A percentile compares a stretch with the other conserved stretches of the same genome.
These are phyloP conservation scores for Morone saxatilis DNA, from an alignment of 2,113 vertebrate species.

Conservation along the genomic window DNA sequence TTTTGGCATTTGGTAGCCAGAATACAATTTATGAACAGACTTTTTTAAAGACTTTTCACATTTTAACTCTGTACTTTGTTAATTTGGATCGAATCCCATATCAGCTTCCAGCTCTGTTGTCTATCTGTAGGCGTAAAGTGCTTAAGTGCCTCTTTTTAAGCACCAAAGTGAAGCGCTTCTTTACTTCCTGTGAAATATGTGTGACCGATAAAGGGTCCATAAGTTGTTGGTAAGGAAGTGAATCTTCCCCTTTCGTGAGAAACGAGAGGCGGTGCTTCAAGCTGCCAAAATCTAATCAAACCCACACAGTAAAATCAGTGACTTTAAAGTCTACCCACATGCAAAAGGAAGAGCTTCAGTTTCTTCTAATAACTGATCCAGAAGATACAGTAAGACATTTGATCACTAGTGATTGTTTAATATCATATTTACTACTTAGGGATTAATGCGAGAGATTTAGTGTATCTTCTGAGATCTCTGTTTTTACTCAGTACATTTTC, in stretches of 20 bases:
- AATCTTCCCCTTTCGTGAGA: conserved; percentile 71
- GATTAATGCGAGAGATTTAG: not conserved
- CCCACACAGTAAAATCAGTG: conserved; percentile 37
- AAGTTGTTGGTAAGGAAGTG: conserved; percentile 67
- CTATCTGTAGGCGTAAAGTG: not conserved
- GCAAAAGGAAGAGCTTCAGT: conserved; percentile 17
- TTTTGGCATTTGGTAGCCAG: not conserved
- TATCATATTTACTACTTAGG: not conserved
- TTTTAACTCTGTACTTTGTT: not conserved
- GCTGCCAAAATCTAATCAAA: conserved; percentile 47
- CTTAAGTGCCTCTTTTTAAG: not conserved
- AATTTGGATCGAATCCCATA: not conserved
- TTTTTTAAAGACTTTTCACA: not conserved
- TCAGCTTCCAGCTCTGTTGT: not conserved
- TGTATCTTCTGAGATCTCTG: not conserved
- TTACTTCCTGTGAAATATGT: conserved; percentile 29
- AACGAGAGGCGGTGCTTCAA: conserved; percentile 44
- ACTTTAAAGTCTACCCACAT: conserved; percentile 34
- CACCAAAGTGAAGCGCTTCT: not conserved
- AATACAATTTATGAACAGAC: not conserved
- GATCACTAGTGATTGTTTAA: not conserved
- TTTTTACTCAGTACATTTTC: not conserved
- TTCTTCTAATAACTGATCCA: conserved; percentile 12
- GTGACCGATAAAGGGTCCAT: conserved; percentile 26
- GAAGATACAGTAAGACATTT: conserved; percentile 16